Evolutionary conservation across 2,888 invertebrate genomes (phyloP).

Genomic region (Xanthorhoe spadicearia): DNA sequence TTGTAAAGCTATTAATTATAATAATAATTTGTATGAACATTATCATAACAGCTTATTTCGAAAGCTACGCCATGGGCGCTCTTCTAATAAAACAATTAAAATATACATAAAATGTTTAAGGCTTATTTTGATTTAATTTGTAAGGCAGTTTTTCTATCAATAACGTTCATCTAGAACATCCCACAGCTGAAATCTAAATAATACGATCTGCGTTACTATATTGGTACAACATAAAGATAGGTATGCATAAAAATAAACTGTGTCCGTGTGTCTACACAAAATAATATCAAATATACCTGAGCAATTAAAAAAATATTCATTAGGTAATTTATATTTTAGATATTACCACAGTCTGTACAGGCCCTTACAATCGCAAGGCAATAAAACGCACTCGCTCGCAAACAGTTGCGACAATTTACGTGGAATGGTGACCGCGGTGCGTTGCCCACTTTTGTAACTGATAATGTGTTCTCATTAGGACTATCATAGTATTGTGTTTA

Average conservation of each 20-base stretch:
- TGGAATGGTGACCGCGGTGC: slow-evolving; percentile 41
- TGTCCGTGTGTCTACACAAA: no score
- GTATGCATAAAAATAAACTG: no score
- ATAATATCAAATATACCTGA: no score
- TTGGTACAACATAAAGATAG: no score
- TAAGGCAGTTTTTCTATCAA: no score
- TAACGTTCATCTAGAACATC: no score
- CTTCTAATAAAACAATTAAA: not conserved
- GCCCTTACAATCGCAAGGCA: slow-evolving; percentile 42
- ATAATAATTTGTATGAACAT: not conserved
- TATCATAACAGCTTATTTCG: not conserved
- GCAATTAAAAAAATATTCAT: no score
- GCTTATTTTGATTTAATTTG: no score
- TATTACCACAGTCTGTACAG: slow-evolving; percentile 5
- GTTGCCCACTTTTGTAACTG: slow-evolving; percentile 31
- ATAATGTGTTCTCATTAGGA: slow-evolving; percentile 35
- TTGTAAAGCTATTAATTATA: slow-evolving; percentile 4
- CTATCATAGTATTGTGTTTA: not conserved
- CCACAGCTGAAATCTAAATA: no score
- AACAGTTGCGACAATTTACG: slow-evolving; percentile 45
- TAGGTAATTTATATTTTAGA: not conserved
- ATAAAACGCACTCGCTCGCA: slow-evolving; percentile 56
- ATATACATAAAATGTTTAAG: no score
- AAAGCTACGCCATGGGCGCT: not conserved
- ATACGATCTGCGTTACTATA: no score